Base-by-base conservation (phyloP, 2,888 invertebrate species). In the Coelinius sp. region DNA sequence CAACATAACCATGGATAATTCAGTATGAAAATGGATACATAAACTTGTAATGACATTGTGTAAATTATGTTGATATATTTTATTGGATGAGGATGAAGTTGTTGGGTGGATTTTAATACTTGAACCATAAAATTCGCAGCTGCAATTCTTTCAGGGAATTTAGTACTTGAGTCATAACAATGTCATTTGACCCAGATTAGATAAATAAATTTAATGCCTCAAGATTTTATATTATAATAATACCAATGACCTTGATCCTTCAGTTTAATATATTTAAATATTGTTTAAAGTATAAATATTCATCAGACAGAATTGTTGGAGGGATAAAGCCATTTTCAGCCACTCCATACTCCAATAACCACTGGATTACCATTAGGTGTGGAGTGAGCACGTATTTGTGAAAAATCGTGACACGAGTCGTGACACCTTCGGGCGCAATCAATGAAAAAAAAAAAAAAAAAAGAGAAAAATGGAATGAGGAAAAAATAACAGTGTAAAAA, bases 171-270 rank as follows among this genome's bases (percentile, higher is more conserved):
- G 8, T 49, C 46, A 17, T 35, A 59, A 14, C 12, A 24, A 6
- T 35, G 35, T 10, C 6, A 59, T 59, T 59, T 35, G 59, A 59
- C 31, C 31, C 59, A 59, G 59, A 59, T 59, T 59, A 59, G 31
- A 31, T 14, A 31, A 31, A 59, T 59, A 31, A 25, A 7, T 20
- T 35, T 31, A 59, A 7, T n/a, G 10, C 14, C 8, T 27, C 7
- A 35, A 35, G 7, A 20, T 31, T 35, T 56, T 1, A 20, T 31
- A 35, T 35, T 20, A 31, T 59, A 27, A 59, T 17, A 59, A 74
- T 24, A 56, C 74, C 71, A 68, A 65, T 70, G 75, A 77, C 77
- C 76, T 77, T 76, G 73, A 72, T 72, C 71, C 74, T 59, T 71
- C 71, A 72, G 69, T 75, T 56, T 27, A 27, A 17, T 56, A 20